Evolutionary conservation across 2,888 invertebrate species (phyloP), one percentile per base, ranked within the genome.

Genomic region (Cremastinae sp.): DNA sequence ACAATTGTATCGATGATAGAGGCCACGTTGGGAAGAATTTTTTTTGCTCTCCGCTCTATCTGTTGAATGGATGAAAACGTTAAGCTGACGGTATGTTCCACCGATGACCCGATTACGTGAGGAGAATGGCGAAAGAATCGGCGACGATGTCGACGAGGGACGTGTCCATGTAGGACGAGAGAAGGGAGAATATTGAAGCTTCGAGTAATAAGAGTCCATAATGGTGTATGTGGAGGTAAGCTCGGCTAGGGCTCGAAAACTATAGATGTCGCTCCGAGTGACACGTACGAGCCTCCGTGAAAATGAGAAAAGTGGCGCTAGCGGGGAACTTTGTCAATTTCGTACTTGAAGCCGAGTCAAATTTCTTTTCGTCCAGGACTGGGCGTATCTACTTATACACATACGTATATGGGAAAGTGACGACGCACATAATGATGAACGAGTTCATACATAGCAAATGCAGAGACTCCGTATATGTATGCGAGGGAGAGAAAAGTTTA

Each of bases 311-410:
- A 72, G 71, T 72, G 64, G 64, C 28, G 47, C 45, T 37, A 43
- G 71, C 35, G 5, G 37, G 22, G 68, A 79, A 80, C 76, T 79
- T 79, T 76, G 79, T 78, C 76, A 77, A 80, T 80, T 79, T 79
- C 49, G 68, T 73, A 68, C 70, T 74, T 74, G 59, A 47, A 49
- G 45, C 41, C 53, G 51, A 43, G 47, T 58, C 56, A 69, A 69
- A 76, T 78, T 77, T 77, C 59, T 80, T 74, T 70, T 73, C 58
- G 47, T 58, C 8, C 68, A 5, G 28, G 55, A 22, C 10, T 18
- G 37, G 62, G 53, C 37, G 14, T 16, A 0, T 16, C 35, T n/a
- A 56, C 16, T 20, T n/a, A 10, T n/a, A 39, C n/a, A 7, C 12
- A 7, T 12, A 39, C 10, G 4, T 20, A 10, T 3, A 12, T 20